Percentiles rank a stretch among this genome's conserved stretches.
Evolutionary conservation across 2,113 vertebrate genomes (phyloP).

Genomic region (Chrysemys picta): DNA sequence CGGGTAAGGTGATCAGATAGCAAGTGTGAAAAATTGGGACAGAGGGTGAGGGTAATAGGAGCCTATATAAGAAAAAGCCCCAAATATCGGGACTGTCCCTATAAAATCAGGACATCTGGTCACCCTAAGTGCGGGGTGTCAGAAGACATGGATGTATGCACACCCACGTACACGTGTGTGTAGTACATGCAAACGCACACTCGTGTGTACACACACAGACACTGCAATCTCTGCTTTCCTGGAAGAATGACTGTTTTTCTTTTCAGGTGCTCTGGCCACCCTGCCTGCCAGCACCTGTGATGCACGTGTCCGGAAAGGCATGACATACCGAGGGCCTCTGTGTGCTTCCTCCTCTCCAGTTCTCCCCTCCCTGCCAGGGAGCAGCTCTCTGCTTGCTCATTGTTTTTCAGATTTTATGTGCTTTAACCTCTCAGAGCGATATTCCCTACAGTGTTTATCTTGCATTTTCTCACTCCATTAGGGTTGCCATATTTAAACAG

Average conservation of each 20-base stretch:
- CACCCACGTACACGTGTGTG: too few species aligned
- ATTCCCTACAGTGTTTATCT: background rate
- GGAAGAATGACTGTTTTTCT: background rate
- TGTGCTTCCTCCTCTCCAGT: background rate
- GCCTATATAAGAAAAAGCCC: too few species aligned
- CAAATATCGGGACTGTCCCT: too few species aligned
- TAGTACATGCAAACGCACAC: background rate
- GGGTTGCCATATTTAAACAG: too few species aligned
- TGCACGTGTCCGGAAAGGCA: accelerated
- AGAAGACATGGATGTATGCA: too few species aligned
- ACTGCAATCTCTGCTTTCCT: background rate
- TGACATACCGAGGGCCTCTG: accelerated
- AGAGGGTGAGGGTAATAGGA: too few species aligned
- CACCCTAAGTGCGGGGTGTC: too few species aligned
- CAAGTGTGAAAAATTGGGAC: too few species aligned
- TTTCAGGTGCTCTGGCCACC: background rate
- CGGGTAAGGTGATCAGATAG: too few species aligned
- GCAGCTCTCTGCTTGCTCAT: background rate
- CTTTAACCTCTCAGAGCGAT: background rate
- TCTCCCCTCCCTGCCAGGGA: background rate
- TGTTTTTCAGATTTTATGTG: background rate
- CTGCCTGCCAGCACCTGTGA: accelerated
- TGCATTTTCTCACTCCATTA: background rate
- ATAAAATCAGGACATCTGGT: too few species aligned
- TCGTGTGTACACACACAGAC: too few species aligned